A percentile compares a stretch with the other conserved stretches of the same genome.
Evolutionary conservation across 92 coral and sea anemone genomes (phyloP).

Genomic region (Siderastrea siderea): DNA sequence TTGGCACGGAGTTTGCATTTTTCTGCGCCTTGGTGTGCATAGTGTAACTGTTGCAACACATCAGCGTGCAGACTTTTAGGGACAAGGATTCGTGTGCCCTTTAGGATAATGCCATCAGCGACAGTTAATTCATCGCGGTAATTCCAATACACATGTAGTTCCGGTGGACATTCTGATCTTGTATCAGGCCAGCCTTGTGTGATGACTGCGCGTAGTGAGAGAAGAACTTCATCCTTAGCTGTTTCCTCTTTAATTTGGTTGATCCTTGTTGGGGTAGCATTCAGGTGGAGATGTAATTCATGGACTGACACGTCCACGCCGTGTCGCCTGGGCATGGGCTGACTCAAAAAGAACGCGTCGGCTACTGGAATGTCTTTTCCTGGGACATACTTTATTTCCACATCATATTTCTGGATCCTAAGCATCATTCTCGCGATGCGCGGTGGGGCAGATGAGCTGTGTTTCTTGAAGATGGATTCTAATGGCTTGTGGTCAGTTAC

Average conservation of each 20-base stretch:
- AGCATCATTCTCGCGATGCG: conserved; percentile 82
- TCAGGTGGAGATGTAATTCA: conserved; percentile 77
- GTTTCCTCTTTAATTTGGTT: conserved; percentile 61
- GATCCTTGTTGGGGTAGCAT: conserved; percentile 75
- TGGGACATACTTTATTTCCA: conserved; percentile 66
- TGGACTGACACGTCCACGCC: conserved; percentile 74
- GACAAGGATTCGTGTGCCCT: conserved; percentile 69
- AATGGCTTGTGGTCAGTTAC: conserved; percentile 77
- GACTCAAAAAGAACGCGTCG: conserved; percentile 66
- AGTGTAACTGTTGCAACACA: conserved; percentile 75
- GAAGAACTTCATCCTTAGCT: conserved; percentile 55
- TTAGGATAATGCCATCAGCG: conserved; percentile 69
- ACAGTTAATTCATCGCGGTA: conserved; percentile 68
- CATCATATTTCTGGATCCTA: conserved; percentile 66
- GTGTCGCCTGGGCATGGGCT: conserved; percentile 76
- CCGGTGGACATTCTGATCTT: conserved; percentile 72
- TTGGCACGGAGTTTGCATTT: conserved; percentile 82
- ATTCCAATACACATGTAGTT: conserved; percentile 70
- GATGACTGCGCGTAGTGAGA: conserved; percentile 65
- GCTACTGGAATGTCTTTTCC: conserved; percentile 75
- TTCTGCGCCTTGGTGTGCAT: conserved; percentile 84
- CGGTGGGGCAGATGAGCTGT: conserved; percentile 68
- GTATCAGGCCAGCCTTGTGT: conserved; percentile 76
- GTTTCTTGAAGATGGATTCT: conserved; percentile 77
- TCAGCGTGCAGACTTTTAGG: conserved; percentile 65